A percentile compares a stretch with the other conserved stretches of the same genome.
Evolutionary conservation across 2,113 vertebrate genomes (phyloP).

Genomic region (Megalops atlanticus): DNA sequence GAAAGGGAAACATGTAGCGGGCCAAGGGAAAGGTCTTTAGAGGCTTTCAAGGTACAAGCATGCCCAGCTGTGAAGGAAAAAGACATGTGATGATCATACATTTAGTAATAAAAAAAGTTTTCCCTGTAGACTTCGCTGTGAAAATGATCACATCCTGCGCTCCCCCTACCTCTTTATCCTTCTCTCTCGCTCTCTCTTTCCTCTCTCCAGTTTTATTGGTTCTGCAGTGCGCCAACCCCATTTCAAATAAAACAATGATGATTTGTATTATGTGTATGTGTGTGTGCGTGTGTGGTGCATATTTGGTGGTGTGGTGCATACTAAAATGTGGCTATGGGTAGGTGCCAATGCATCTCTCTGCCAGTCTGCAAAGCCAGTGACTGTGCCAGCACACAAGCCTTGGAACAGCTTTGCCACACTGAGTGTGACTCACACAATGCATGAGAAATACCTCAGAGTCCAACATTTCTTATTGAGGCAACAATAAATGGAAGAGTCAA

Average conservation of each 20-base stretch:
- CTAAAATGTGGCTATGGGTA: not conserved
- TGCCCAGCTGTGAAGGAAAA: too few species aligned
- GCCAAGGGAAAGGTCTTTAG: not conserved
- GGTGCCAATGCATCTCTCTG: not conserved
- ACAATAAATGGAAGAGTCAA: too few species aligned
- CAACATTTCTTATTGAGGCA: not conserved
- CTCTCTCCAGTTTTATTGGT: too few species aligned
- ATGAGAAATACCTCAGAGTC: not conserved
- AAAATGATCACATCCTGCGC: too few species aligned
- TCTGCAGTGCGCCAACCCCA: too few species aligned
- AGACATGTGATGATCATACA: too few species aligned
- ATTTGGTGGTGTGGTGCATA: not conserved
- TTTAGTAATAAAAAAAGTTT: too few species aligned
- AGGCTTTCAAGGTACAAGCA: constrained; percentile 10
- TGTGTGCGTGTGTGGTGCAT: not conserved
- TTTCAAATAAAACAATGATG: too few species aligned
- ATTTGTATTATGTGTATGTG: not conserved
- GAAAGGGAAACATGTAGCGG: too few species aligned
- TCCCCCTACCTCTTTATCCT: too few species aligned
- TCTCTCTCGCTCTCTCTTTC: too few species aligned
- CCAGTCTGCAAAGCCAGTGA: not conserved
- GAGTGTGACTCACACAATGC: not conserved
- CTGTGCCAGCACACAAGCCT: not conserved
- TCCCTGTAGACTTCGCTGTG: too few species aligned
- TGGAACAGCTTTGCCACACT: not conserved